Conservation (phyloP, 2,797 vertebrate genomes). For the Leptoclinus maculatus region DNA sequence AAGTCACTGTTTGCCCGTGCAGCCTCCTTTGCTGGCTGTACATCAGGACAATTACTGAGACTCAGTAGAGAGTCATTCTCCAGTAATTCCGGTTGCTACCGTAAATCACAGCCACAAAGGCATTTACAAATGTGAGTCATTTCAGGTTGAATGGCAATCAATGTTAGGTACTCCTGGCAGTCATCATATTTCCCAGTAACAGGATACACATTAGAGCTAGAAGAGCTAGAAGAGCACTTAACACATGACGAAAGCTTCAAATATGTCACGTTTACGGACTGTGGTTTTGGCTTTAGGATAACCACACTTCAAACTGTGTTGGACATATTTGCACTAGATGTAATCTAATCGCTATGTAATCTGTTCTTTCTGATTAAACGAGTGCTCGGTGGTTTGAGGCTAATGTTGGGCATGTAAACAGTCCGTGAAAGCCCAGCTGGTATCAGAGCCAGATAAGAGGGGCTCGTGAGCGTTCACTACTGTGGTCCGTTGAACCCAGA, state of each 20-base stretch:
- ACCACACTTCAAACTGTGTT: conserved; percentile 4
- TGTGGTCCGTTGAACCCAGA: conserved; percentile 35
- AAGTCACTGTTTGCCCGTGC: not conserved
- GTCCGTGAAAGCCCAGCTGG: conserved; percentile 46
- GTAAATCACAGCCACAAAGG: not conserved
- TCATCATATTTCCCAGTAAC: not conserved
- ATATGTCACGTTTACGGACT: not conserved
- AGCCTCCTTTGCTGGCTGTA: not conserved
- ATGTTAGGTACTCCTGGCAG: not conserved
- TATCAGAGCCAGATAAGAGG: conserved; percentile 49
- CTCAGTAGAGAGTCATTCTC: not conserved
- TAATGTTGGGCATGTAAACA: conserved; percentile 11
- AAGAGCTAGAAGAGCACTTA: not conserved
- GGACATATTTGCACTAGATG: conserved; percentile 43
- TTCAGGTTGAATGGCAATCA: not conserved
- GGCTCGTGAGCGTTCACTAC: conserved; percentile 27
- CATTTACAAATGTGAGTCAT: not conserved
- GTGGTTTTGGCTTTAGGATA: not conserved
- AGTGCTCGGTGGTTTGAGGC: conserved; percentile 24
- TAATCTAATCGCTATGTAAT: too few relatives aligned
- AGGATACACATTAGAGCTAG: not conserved
- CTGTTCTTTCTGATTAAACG: conserved; percentile 17
- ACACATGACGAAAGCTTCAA: not conserved
- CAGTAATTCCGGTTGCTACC: not conserved
- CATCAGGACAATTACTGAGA: not conserved